phyloP scores from a whole-genome alignment of 35 echinoderm and acorn worm genomes.

The Ophioderma brevispina region DNA sequence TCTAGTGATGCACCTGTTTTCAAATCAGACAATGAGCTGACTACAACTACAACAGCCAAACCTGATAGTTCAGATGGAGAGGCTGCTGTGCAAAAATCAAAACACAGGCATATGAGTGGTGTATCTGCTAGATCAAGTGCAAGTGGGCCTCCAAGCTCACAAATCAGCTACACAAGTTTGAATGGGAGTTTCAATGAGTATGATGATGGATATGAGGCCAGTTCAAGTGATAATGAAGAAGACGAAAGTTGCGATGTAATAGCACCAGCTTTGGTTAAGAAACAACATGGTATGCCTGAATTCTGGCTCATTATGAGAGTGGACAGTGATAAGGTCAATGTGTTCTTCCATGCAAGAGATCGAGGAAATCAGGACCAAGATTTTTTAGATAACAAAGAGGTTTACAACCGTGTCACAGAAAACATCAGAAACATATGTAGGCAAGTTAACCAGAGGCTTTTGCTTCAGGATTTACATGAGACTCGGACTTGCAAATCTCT shows the following conservation, averaged over 20 bases:
- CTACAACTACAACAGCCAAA: background rate
- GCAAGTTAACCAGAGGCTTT: constrained; percentile 79
- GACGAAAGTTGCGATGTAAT: constrained; percentile 46
- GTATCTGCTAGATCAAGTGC: constrained; percentile 1
- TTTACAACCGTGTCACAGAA: constrained; percentile 54
- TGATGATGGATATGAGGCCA: constrained; percentile 97
- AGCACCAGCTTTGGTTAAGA: constrained; percentile 13
- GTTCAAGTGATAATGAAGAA: constrained; percentile 78
- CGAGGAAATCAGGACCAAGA: background rate
- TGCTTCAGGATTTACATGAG: constrained; percentile 88
- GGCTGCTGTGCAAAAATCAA: background rate
- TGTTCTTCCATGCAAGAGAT: constrained; percentile 95
- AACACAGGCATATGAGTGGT: background rate
- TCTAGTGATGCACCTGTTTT: background rate
- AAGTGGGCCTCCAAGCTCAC: constrained; percentile 83
- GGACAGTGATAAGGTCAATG: constrained; percentile 73
- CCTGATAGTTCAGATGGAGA: background rate
- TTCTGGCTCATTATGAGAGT: constrained; percentile 97
- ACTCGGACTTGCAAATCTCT: constrained; percentile 76
- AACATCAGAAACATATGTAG: constrained; percentile 75
- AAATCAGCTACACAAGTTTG: constrained; percentile 83
- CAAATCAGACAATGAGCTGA: background rate
- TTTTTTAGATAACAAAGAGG: constrained; percentile 40
- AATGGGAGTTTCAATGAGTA: constrained; percentile 77
- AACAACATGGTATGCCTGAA: constrained; percentile 64